Evolutionary conservation across 2,888 invertebrate genomes (phyloP).

Genomic region (Lycaena phlaeas): DNA sequence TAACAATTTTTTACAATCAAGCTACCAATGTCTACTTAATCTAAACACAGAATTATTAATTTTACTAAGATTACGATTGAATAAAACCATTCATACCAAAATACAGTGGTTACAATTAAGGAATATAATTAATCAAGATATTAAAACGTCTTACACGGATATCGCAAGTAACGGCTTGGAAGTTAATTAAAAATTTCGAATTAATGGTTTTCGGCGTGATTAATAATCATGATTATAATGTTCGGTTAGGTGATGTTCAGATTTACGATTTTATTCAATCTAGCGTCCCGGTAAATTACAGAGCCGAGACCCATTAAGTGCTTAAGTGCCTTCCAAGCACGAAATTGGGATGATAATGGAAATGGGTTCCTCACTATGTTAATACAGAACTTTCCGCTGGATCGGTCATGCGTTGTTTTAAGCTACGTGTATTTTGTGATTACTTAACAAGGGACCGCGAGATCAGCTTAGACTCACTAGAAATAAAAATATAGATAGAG

Average conservation of each 20-base stretch:
- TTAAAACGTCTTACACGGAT: not conserved
- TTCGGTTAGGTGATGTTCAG: constrained; percentile 5
- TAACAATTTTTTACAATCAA: no score
- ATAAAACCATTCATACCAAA: no score
- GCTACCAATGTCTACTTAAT: no score
- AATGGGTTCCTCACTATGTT: constrained; percentile 66
- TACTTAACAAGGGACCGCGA: no score
- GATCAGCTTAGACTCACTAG: no score
- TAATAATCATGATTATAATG: not conserved
- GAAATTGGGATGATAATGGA: constrained; percentile 69
- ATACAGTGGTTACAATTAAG: not conserved
- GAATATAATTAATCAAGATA: not conserved
- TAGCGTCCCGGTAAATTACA: constrained; percentile 64
- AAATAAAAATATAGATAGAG: no score
- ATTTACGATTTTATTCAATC: constrained; percentile 66
- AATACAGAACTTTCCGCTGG: constrained; percentile 26
- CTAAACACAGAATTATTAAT: no score
- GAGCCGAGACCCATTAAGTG: constrained; percentile 69
- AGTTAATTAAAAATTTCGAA: constrained; percentile 56
- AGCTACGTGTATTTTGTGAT: no score
- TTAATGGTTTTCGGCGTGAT: constrained; percentile 22
- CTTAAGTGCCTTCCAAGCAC: constrained; percentile 69
- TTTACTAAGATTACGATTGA: not conserved
- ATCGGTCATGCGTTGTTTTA: no score
- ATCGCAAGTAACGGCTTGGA: not conserved